phyloP scores from a whole-genome alignment of 2,113 vertebrate genomes.

The Alethe castanea region DNA sequence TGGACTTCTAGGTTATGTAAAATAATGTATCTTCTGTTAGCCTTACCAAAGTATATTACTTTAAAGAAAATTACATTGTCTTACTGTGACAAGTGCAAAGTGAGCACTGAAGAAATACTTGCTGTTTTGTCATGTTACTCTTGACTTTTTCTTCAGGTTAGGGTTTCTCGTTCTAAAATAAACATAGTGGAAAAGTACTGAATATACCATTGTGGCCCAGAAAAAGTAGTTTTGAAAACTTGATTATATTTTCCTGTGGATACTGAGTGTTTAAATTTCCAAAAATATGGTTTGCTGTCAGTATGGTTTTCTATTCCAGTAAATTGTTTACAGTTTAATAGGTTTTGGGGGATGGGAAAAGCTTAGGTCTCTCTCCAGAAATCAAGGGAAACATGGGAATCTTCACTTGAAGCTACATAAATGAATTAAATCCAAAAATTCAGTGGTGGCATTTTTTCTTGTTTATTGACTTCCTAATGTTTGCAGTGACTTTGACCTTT shows the following conservation, averaged over 20 bases:
- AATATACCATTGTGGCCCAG: slow-evolving; percentile 66
- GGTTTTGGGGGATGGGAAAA: not conserved
- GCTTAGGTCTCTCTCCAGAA: slow-evolving; percentile 35
- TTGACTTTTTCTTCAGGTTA: slow-evolving; percentile 4
- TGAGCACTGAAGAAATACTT: not conserved
- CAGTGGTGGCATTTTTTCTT: not conserved
- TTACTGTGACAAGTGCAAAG: not conserved
- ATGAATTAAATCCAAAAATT: slow-evolving; percentile 13
- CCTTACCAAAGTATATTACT: not conserved
- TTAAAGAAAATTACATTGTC: not conserved
- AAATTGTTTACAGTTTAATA: slow-evolving; percentile 65
- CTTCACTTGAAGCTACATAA: not conserved
- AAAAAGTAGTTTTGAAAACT: slow-evolving; percentile 61
- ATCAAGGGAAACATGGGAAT: slow-evolving; percentile 14
- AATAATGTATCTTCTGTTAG: not conserved
- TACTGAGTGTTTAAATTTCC: slow-evolving; percentile 69
- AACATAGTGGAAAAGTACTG: slow-evolving; percentile 53
- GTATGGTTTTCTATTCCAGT: slow-evolving; percentile 55
- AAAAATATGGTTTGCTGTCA: slow-evolving; percentile 69
- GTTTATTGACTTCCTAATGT: slow-evolving; percentile 4
- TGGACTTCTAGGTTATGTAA: not conserved
- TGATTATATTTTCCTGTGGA: slow-evolving; percentile 68
- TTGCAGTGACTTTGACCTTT: not conserved
- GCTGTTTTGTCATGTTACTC: not conserved
- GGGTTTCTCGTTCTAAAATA: slow-evolving; percentile 27